phyloP scores from a whole-genome alignment of 2,113 vertebrate species.

The Crotalus viridis region DNA sequence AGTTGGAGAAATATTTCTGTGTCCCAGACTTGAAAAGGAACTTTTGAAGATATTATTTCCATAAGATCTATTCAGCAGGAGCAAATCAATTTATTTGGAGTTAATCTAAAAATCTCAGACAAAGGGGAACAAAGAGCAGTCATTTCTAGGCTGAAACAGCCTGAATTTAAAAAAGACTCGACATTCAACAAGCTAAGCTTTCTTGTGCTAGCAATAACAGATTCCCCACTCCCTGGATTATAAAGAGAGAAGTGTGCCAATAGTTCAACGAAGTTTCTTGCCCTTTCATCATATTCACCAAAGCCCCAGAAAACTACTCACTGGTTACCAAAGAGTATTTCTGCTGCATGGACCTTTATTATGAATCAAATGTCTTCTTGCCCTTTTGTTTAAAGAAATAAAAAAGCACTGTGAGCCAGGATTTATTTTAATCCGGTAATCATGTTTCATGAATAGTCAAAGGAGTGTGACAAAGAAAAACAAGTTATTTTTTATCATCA shows the following conservation, averaged over 20 bases:
- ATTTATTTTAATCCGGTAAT: neutral
- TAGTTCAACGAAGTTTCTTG: slow-evolving; percentile 51
- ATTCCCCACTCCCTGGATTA: slow-evolving; percentile 31
- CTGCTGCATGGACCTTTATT: slow-evolving; percentile 19
- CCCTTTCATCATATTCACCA: slow-evolving; percentile 44
- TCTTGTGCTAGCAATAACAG: slow-evolving; percentile 49
- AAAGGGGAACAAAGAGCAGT: slow-evolving; percentile 52
- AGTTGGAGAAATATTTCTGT: neutral
- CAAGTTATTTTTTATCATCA: neutral
- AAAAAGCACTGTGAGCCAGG: neutral
- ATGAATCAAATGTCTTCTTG: slow-evolving; percentile 43
- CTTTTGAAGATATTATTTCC: neutral
- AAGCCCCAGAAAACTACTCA: slow-evolving; percentile 46
- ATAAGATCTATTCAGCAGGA: slow-evolving; percentile 17
- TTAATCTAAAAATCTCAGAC: slow-evolving; percentile 49
- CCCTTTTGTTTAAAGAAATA: slow-evolving; percentile 21
- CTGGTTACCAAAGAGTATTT: neutral
- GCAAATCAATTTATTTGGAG: slow-evolving; percentile 40
- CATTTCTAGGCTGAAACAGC: slow-evolving; percentile 40
- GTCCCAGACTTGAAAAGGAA: slow-evolving; percentile 8
- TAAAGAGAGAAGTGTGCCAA: slow-evolving; percentile 35
- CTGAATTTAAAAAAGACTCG: slow-evolving; percentile 48
- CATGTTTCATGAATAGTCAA: neutral
- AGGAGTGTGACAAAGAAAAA: neutral
- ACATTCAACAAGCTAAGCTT: slow-evolving; percentile 52